Conservation (phyloP, 2,888 invertebrate species). For the Agonopterix subpropinquella region DNA sequence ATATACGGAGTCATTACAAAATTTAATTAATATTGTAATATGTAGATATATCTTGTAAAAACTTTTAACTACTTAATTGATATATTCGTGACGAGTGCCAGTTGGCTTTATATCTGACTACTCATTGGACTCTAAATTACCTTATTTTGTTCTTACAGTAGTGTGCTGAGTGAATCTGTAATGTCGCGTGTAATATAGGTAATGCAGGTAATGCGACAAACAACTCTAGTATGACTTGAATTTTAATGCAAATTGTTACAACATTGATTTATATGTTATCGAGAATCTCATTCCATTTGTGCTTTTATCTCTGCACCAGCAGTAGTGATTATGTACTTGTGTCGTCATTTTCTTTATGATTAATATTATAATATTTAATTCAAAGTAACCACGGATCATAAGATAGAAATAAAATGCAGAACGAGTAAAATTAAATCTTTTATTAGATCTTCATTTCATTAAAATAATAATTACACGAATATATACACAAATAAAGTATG, state of each 20-base stretch:
- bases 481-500: slow-evolving; percentile 66
- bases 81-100: not conserved
- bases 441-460: slow-evolving; percentile 70
- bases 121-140: not conserved
- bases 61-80: too few species aligned
- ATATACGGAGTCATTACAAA: too few species aligned
- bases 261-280: slow-evolving; percentile 6
- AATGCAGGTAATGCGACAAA: not conserved
- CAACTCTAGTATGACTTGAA: slow-evolving; percentile 4
- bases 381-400: not conserved
- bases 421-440: slow-evolving; percentile 52
- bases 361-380: too few species aligned
- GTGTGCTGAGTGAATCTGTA: not conserved
- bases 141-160: not conserved
- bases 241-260: slow-evolving; percentile 3
- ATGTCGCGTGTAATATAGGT: not conserved
- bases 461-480: slow-evolving; percentile 73
- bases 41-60: too few species aligned
- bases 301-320: too few species aligned
- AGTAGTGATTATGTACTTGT: too few species aligned
- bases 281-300: not conserved
- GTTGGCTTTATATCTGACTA: not conserved
- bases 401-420: slow-evolving; percentile 4
- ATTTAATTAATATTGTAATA: too few species aligned
- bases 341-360: too few species aligned